A percentile compares a stretch with the other conserved stretches of the same genome.
Conservation (phyloP, 1,140 invertebrate genomes). For the Papilio dardanus region DNA sequence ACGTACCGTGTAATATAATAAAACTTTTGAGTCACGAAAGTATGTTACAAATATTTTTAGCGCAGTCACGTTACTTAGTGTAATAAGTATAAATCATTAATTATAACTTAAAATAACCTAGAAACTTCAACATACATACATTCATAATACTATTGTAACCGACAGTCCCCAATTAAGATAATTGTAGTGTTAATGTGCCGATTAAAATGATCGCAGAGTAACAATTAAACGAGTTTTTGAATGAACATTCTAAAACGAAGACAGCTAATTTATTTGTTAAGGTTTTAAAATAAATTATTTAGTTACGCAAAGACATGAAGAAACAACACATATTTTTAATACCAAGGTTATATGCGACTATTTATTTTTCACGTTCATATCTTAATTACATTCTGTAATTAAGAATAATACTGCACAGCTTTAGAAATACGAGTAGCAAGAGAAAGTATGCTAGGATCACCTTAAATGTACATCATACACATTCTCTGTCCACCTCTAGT, state of each 20-base stretch:
- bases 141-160: background rate
- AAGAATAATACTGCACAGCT: no score
- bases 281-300: background rate
- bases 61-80: no score
- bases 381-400: no score
- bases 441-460: no score
- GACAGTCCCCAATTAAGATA: background rate
- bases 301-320: background rate
- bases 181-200: background rate
- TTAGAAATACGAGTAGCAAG: no score
- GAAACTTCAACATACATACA: background rate
- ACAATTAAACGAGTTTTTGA: conserved; percentile 1
- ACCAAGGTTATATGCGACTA: no score
- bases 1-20: no score
- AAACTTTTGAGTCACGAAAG: no score
- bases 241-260: background rate
- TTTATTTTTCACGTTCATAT: no score
- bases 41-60: no score
- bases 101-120: background rate
- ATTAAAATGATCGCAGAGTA: background rate
- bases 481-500: no score
- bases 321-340: background rate
- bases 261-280: background rate
- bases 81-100: background rate
- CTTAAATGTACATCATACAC: no score